A percentile compares a stretch with the other conserved stretches of the same genome.
Conservation (phyloP, 2,797 vertebrate genomes). For the Trachops cirrhosus region DNA sequence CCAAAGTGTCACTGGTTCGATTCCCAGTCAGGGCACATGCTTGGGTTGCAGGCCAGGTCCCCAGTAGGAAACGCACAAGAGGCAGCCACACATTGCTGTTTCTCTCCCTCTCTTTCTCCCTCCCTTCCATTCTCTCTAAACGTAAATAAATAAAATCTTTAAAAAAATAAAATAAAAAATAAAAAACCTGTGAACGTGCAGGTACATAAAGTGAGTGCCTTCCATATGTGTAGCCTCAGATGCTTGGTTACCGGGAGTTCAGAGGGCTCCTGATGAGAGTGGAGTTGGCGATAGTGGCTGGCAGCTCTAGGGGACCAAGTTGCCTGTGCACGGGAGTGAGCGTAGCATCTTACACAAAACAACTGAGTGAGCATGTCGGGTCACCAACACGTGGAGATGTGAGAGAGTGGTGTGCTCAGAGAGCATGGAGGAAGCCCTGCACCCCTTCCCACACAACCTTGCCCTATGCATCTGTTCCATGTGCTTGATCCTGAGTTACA, state of each 20-base stretch:
- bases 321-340: not conserved
- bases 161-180: too few relatives aligned
- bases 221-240: rapidly evolving
- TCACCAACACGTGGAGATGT: not conserved
- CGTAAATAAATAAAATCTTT: too few relatives aligned
- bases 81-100: too few relatives aligned
- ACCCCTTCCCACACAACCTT: not conserved
- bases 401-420: not conserved
- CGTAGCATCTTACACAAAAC: not conserved
- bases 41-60: too few relatives aligned
- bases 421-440: not conserved
- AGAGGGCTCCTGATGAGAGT: not conserved
- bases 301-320: not conserved
- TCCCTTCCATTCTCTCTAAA: too few relatives aligned
- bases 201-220: not conserved
- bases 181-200: not conserved
- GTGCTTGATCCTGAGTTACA: not conserved
- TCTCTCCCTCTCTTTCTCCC: too few relatives aligned
- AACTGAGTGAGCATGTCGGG: not conserved
- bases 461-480: not conserved
- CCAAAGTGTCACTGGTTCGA: too few relatives aligned
- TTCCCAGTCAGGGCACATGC: too few relatives aligned
- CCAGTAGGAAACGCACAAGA: too few relatives aligned
- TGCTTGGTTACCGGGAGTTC: not conserved
- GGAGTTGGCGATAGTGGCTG: not conserved